Base-by-base conservation (phyloP, 2,888 invertebrate genomes). In the Aethes cnicana region DNA sequence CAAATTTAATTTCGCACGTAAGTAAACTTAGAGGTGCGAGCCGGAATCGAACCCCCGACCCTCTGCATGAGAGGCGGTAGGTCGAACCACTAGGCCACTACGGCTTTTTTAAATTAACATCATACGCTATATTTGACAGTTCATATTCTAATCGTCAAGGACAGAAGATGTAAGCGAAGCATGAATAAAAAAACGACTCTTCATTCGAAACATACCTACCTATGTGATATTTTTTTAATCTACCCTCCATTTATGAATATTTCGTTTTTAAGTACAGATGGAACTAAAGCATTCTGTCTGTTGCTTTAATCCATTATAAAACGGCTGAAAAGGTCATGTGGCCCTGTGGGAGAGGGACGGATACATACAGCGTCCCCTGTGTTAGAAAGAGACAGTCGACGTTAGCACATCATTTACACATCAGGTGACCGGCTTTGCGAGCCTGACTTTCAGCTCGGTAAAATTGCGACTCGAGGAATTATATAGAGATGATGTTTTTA, bases 321-420 rank as follows among this genome's bases (percentile, higher is more conserved):
- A 55, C 52, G 53, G 36, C 14, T 6, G 37, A 55, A 58, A 64
- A 61, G 62, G 60, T 61, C 61, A 61, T 30, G 50, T 54, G 53
- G 49, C 53, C 42, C 35, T 41, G 58, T 18, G 28, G 12, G 55
- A 58, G 54, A 23, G 48, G 47, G 59, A 65, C 7, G 18, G 54
- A 3, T 33, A 30, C 56, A 63, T 53, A 12, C 12, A n/a, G 17
- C 16, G 18, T n/a, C 28, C 8, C 17, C 33, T 33, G 14, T 26
- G 61, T 50, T 43, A 17, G 59, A 66, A 41, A 54, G 62, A 57
- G 60, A 65, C 14, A 11, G 37, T 9, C 20, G 39, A 39, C 47
- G 61, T 63, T 67, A 61, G 68, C 71, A 77, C 72, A 79, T 80
- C 74, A 78, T 81, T 83, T 77, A 77, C 80, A 81, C 81, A 77